A percentile compares a stretch with the other conserved stretches of the same genome.
These are phyloP conservation scores for Falco berigora DNA, from an alignment of 2,797 vertebrate species.

Conservation along the genomic window DNA sequence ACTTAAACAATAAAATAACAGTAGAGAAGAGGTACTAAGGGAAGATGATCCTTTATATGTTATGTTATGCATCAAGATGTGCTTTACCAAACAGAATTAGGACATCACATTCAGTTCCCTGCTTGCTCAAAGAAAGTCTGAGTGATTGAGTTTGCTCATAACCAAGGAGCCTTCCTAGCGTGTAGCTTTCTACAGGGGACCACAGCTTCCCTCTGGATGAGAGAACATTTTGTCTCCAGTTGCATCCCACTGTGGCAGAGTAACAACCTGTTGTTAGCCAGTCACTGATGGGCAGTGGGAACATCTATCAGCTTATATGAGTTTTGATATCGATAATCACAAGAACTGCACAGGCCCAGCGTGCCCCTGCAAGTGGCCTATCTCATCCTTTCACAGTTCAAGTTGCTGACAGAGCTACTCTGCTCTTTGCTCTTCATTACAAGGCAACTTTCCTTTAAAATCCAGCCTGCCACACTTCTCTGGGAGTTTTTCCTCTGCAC, in stretches of 20 bases:
- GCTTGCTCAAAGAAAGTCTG: not conserved
- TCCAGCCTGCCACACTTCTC: not conserved
- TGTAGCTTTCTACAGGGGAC: not conserved
- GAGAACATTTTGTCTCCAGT: not conserved
- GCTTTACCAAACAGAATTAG: not conserved
- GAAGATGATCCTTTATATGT: not conserved
- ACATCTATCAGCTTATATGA: not conserved
- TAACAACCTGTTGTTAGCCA: not conserved
- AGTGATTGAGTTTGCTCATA: not conserved
- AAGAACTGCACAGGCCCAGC: not conserved
- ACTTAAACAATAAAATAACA: not conserved
- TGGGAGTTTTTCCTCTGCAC: not conserved
- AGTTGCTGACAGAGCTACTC: not conserved
- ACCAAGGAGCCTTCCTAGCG: not conserved
- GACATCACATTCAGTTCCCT: not conserved
- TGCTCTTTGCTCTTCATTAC: not conserved
- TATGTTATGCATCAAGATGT: not conserved
- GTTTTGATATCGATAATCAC: not conserved
- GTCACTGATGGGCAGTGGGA: not conserved
- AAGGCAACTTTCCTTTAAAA: not conserved
- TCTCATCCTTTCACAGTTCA: not conserved
- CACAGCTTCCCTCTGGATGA: not conserved
- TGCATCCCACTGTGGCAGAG: not conserved
- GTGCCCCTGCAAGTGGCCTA: not conserved
- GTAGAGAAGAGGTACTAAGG: not conserved